Evolutionary conservation across 2,113 vertebrate genomes (phyloP), one percentile per base, ranked within the genome.

Genomic region (Ophthalmolycus amberensis): DNA sequence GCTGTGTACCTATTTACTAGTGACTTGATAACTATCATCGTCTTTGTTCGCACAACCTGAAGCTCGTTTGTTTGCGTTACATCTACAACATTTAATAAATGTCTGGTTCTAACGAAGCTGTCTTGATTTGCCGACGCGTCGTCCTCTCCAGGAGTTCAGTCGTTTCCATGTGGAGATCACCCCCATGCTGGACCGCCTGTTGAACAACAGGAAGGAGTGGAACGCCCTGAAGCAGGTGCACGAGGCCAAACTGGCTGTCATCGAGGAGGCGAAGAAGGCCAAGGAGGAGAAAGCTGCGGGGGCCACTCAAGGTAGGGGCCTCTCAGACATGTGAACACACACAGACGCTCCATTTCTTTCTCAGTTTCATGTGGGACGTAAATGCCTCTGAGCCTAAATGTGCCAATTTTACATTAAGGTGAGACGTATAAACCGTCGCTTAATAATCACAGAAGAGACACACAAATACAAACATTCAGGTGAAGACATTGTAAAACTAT

Each of bases 141-240:
- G 15, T 42, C 18, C 54, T 32, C 22, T n/a, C 1, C 84, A 96
- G 95, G 96, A 96, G 94, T 96, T 96, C 91, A 96, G 95, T 5
- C 94, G 95, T 10, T 96, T 96, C 91, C 96, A 96, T 0, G 89
- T 89, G 71, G 89, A 96, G 92, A 96, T 96, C 90, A 96, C 95
- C 0, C 95, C 95, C 34, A 96, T 96, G 96, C 85, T 95, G 84
- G 94, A 95, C 0, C 94, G 96, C 11, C 93, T 96, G 63, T 5
- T 95, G 67, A 96, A 96, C 93, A 96, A 96, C 95, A 93, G 96
- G 85, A 96, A 95, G 86, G 95, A 96, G 90, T 96, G 96, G 96
- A 96, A 95, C 38, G 94, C 93, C 22, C 83, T 95, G 80, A 95
- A 96, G 87, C 95, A 96, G 88, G 63, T n/a, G 67, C 85, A 96